phyloP scores from a whole-genome alignment of 2,113 vertebrate genomes.

The Otus sunia region DNA sequence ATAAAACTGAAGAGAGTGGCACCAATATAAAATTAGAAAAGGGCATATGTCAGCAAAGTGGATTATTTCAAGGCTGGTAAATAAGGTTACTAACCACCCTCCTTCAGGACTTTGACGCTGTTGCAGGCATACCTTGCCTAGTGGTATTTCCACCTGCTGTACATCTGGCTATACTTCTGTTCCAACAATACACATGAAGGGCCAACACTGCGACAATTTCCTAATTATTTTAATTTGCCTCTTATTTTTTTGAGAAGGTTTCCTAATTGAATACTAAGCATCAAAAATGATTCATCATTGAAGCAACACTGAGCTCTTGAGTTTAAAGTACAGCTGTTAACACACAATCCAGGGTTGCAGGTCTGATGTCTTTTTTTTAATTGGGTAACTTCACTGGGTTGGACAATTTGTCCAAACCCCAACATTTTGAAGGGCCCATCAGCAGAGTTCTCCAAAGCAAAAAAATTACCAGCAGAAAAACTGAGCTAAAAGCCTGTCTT shows the following conservation, averaged over 20 bases:
- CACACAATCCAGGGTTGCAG: neutral
- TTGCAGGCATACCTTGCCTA: neutral
- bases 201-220: neutral
- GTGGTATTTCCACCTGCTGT: neutral
- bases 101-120: neutral
- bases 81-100: neutral
- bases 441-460: neutral
- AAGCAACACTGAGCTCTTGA: neutral
- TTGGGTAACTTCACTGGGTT: neutral
- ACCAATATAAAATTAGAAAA: neutral
- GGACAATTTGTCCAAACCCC: neutral
- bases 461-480: neutral
- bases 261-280: conserved; percentile 9
- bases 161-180: neutral
- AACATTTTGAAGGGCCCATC: neutral
- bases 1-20: neutral
- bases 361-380: neutral
- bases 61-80: neutral
- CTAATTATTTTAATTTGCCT: conserved; percentile 31
- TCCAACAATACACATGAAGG: neutral
- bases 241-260: neutral
- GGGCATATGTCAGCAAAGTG: neutral
- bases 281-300: neutral
- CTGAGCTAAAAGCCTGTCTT: neutral
- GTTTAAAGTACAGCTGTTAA: conserved; percentile 1